phyloP scores from a whole-genome alignment of 2,888 invertebrate species.

The Dysmachus trigonus region DNA sequence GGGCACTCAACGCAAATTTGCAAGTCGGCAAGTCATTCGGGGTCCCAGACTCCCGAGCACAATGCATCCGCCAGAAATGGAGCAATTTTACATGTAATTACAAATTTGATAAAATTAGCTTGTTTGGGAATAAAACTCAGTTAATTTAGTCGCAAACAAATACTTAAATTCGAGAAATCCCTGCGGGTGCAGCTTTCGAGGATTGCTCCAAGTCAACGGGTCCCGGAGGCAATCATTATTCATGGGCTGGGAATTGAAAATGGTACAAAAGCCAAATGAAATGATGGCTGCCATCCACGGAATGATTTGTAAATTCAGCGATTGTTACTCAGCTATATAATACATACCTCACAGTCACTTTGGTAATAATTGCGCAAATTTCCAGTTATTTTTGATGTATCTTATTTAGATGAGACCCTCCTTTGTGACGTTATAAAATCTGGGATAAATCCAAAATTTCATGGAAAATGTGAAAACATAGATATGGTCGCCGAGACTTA shows the following conservation, averaged over 20 bases:
- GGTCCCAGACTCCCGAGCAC: neutral
- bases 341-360: neutral
- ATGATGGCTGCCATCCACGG: neutral
- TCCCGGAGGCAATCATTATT: slow-evolving; percentile 37
- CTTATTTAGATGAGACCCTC: neutral
- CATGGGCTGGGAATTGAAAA: slow-evolving; percentile 40
- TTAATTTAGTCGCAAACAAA: slow-evolving; percentile 33
- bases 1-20: neutral
- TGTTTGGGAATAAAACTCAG: neutral
- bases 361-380: slow-evolving; percentile 14
- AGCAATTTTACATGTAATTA: slow-evolving; percentile 4
- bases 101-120: neutral
- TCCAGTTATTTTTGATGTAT: neutral
- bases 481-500: neutral
- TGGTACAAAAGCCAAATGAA: neutral
- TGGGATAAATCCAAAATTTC: neutral
- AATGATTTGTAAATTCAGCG: slow-evolving; percentile 19
- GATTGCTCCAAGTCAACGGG: neutral
- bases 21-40: neutral
- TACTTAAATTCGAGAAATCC: neutral
- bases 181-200: neutral
- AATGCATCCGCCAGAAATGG: neutral
- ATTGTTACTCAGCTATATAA: neutral
- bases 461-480: neutral
- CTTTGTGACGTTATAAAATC: neutral